A percentile compares a stretch with the other conserved stretches of the same genome.
phyloP scores from a whole-genome alignment of 2,113 vertebrate species.

The Thamnaconus septentrionalis region DNA sequence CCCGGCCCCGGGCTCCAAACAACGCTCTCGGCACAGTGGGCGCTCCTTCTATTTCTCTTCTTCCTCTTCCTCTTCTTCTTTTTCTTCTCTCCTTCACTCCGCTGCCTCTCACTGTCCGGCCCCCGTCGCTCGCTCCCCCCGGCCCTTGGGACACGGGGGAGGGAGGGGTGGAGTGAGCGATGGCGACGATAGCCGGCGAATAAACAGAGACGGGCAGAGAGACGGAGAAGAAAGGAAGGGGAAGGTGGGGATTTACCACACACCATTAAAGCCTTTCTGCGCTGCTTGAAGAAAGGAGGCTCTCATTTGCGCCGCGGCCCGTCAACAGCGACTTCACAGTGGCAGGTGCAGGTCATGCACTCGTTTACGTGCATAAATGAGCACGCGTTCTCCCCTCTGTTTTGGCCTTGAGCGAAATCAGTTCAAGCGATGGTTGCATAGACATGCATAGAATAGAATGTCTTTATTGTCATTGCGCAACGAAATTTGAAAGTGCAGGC shows the following conservation, averaged over 20 bases:
- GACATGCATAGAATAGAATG: neutral
- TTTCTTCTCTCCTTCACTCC: constrained; percentile 34
- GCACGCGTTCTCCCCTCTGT: neutral
- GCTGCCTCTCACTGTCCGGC: constrained; percentile 13
- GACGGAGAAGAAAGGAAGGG: too few relatives aligned
- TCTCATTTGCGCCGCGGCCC: constrained; percentile 7
- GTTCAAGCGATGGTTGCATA: neutral
- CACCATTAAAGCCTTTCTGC: constrained; percentile 15
- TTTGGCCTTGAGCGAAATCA: neutral
- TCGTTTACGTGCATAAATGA: neutral
- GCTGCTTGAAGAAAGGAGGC: neutral
- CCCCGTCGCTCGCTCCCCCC: constrained; percentile 14
- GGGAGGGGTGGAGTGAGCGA: constrained; percentile 33
- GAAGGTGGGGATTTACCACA: constrained; percentile 24
- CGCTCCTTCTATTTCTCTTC: constrained; percentile 42
- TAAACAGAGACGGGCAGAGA: constrained; percentile 51
- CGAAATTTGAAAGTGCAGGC: constrained; percentile 1
- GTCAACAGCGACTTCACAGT: neutral
- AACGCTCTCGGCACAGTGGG: constrained; percentile 64
- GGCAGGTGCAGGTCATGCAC: constrained; percentile 5
- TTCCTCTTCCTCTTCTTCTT: constrained; percentile 24
- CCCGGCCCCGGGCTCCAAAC: constrained; percentile 56
- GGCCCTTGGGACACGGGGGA: constrained; percentile 42
- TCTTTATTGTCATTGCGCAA: neutral
- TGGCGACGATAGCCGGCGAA: constrained; percentile 48